These are phyloP conservation scores for Dromiciops gliroides DNA, from an alignment of 2,113 vertebrate genomes.

Conservation along the genomic window DNA sequence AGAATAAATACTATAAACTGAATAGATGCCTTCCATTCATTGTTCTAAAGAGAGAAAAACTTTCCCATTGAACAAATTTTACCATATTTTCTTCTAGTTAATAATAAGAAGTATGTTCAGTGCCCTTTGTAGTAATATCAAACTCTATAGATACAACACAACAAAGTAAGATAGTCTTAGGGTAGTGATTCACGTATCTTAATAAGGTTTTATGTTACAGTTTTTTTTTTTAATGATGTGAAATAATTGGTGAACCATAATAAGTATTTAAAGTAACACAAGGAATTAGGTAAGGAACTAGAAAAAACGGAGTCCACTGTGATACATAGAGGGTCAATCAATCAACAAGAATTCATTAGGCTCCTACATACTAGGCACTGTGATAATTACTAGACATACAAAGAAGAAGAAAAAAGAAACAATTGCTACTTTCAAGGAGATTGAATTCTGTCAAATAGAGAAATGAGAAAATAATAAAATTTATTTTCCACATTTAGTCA, in stretches of 20 bases:
- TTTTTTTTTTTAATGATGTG: too few species aligned
- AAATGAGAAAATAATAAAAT: too few species aligned
- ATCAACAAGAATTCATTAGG: too few species aligned
- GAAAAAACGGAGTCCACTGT: not conserved
- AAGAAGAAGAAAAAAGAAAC: too few species aligned
- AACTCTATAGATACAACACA: not conserved
- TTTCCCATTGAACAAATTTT: not conserved
- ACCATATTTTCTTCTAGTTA: not conserved
- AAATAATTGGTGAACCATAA: not conserved
- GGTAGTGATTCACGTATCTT: not conserved
- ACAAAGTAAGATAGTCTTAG: not conserved
- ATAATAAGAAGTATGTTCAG: too few species aligned
- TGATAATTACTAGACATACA: too few species aligned
- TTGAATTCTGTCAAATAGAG: too few species aligned
- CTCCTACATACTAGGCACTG: too few species aligned
- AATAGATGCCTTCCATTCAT: not conserved
- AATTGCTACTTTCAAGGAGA: too few species aligned
- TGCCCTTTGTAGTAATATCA: not conserved
- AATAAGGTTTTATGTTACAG: not conserved
- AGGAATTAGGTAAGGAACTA: not conserved
- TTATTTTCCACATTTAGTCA: too few species aligned
- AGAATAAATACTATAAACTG: not conserved
- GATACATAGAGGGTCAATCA: not conserved
- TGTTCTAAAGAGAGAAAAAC: not conserved
- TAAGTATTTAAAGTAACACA: not conserved